Percentiles rank a stretch among this genome's conserved stretches.
Evolutionary conservation across 1,140 invertebrate species (phyloP).

Genomic region (Plectrocnemia conspersa): DNA sequence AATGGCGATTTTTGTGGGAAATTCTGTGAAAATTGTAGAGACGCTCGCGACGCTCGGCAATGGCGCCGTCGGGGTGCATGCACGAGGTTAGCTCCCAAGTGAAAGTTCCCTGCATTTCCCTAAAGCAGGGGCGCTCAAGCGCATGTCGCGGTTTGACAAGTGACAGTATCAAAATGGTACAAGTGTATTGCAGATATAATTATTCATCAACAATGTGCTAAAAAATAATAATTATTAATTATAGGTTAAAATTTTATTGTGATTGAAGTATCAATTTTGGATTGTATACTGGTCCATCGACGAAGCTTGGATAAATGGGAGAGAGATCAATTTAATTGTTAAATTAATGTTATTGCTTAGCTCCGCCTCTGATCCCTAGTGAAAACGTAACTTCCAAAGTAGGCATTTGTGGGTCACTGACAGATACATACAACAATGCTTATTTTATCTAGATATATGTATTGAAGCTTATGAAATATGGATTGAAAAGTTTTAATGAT

Average conservation of each 20-base stretch:
- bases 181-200: not conserved
- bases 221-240: not conserved
- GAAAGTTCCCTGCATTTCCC: slow-evolving; percentile 23
- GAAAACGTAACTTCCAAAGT: too few species aligned
- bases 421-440: too few species aligned
- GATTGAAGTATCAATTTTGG: not conserved
- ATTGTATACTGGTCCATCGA: too few species aligned
- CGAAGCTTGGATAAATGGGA: too few species aligned
- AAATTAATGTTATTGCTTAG: too few species aligned
- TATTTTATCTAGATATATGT: too few species aligned
- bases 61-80: slow-evolving; percentile 1
- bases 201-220: not conserved
- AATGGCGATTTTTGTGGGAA: not conserved
- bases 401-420: too few species aligned
- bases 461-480: too few species aligned
- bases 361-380: too few species aligned
- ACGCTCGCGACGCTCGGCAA: not conserved
- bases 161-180: not conserved
- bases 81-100: not conserved
- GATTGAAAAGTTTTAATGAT: too few species aligned
- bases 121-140: not conserved
- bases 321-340: too few species aligned
- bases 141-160: not conserved
- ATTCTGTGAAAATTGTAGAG: not conserved
- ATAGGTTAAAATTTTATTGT: not conserved